Percentiles rank a stretch among this genome's conserved stretches.
Evolutionary conservation across 1,140 invertebrate species (phyloP).

Genomic region (Calosoma granatense): DNA sequence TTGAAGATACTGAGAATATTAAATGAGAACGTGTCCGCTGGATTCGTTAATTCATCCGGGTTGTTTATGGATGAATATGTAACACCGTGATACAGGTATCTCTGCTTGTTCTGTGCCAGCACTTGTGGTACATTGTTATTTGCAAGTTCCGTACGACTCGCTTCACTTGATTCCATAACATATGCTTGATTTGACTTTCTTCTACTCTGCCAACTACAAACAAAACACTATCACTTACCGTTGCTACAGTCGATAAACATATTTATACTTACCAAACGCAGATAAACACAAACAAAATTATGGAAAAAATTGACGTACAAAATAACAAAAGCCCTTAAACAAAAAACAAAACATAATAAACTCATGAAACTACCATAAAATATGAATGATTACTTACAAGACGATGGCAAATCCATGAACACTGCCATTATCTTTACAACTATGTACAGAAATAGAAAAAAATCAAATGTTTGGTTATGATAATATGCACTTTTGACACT

Average conservation of each 20-base stretch:
- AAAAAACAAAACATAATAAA: neutral
- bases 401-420: too few species aligned
- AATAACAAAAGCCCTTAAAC: neutral
- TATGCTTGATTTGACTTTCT: neutral
- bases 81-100: neutral
- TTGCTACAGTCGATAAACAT: too few species aligned
- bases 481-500: too few species aligned
- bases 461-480: too few species aligned
- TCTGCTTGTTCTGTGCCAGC: neutral
- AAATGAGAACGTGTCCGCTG: neutral
- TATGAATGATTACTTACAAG: too few species aligned
- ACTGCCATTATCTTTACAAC: too few species aligned
- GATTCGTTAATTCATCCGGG: neutral
- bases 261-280: neutral
- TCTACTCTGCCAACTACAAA: slow-evolving; percentile 1
- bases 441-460: too few species aligned
- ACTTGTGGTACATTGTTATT: neutral
- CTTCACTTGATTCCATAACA: neutral
- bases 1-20: neutral
- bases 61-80: neutral
- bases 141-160: neutral
- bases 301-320: neutral
- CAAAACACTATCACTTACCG: too few species aligned
- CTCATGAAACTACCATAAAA: neutral
- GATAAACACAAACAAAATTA: neutral